These are phyloP conservation scores for Plagiodera versicolora DNA, from an alignment of 2,888 invertebrate genomes.

Conservation along the genomic window DNA sequence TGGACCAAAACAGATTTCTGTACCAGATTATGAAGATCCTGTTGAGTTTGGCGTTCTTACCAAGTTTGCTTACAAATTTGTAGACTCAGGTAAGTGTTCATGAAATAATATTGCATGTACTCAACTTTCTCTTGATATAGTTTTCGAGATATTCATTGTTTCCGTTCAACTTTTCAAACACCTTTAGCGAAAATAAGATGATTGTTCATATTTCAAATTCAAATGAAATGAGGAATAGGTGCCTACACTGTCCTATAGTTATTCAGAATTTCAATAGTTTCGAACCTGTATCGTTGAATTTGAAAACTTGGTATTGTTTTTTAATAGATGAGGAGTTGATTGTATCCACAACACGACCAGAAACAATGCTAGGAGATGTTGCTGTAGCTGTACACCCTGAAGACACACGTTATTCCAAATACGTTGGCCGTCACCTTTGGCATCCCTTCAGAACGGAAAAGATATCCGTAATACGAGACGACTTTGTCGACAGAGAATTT, in stretches of 20 bases:
- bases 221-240: no score
- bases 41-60: conserved; percentile 93
- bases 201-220: no score
- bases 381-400: conserved; percentile 98
- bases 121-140: no score
- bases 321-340: conserved; percentile 72
- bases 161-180: no score
- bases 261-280: no score
- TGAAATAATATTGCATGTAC: no score
- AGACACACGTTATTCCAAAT: conserved; percentile 72
- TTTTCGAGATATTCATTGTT: no score
- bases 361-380: conserved; percentile 97
- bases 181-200: no score
- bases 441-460: conserved; percentile 88
- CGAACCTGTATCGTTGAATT: no score
- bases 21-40: conserved; percentile 85
- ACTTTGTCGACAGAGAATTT: conserved; percentile 92
- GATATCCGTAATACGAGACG: conserved; percentile 88
- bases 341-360: conserved; percentile 96
- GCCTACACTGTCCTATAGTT: no score
- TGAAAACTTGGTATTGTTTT: background rate
- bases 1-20: conserved; percentile 81
- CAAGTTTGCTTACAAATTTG: conserved; percentile 87
- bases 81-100: conserved; percentile 57
- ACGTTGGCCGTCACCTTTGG: conserved; percentile 77